Conservation (phyloP, 2,888 invertebrate genomes). For the Drosophila fungiperda region DNA sequence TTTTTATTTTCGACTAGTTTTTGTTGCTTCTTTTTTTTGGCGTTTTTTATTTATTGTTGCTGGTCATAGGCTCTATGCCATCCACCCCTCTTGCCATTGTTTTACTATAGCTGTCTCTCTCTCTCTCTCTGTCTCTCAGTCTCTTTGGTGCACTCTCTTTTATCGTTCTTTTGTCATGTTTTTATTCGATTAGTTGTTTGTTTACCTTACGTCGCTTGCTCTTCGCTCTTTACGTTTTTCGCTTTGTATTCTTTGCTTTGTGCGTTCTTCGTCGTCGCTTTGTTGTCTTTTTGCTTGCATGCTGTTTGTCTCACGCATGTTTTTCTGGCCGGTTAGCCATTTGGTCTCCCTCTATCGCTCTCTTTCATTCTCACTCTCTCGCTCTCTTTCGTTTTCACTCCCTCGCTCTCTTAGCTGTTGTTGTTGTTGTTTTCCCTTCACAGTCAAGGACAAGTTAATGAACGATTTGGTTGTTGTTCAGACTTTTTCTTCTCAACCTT, state of each 20-base stretch:
- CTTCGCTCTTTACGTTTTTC: constrained; percentile 28
- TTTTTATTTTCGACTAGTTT: constrained; percentile 33
- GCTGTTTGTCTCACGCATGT: constrained; percentile 59
- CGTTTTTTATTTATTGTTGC: constrained; percentile 17
- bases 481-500: constrained; percentile 35
- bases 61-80: constrained; percentile 27
- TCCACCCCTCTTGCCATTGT: constrained; percentile 23
- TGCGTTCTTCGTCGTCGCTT: constrained; percentile 45
- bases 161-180: constrained; percentile 46
- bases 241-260: constrained; percentile 46
- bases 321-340: constrained; percentile 69
- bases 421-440: constrained; percentile 56
- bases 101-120: background rate
- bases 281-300: constrained; percentile 29
- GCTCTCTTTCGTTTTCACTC: constrained; percentile 18
- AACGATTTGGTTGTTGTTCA: constrained; percentile 65
- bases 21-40: constrained; percentile 6
- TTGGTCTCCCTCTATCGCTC: constrained; percentile 13
- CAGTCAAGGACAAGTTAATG: constrained; percentile 80
- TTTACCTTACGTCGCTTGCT: constrained; percentile 33
- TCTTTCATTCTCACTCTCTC: constrained; percentile 12
- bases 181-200: constrained; percentile 46
- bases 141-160: constrained; percentile 25
- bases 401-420: constrained; percentile 18
- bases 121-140: background rate